phyloP scores from a whole-genome alignment of 1,140 invertebrate genomes.

The Drosophila lini region DNA sequence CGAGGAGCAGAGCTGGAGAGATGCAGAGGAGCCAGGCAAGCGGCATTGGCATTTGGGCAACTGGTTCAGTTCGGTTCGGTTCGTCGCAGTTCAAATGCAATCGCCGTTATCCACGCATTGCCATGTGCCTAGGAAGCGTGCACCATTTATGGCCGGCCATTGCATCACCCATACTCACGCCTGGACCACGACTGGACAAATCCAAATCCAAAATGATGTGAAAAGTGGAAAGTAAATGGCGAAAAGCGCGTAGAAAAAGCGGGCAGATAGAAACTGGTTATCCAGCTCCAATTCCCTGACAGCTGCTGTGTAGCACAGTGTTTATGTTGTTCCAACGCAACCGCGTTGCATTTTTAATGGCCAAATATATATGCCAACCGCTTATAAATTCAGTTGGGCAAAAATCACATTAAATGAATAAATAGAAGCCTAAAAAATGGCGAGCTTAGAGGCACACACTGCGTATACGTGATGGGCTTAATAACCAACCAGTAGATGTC shows the following conservation, averaged over 20 bases:
- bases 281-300: conserved; percentile 6
- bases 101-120: conserved; percentile 36
- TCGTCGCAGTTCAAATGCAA: conserved; percentile 25
- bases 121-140: conserved; percentile 67
- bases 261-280: conserved; percentile 51
- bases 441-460: background rate
- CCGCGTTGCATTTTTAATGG: conserved; percentile 2
- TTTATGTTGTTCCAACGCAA: conserved; percentile 8
- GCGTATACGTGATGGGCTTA: background rate
- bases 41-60: conserved; percentile 81
- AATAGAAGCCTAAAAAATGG: background rate
- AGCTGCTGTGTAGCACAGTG: conserved; percentile 11
- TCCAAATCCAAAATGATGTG: conserved; percentile 20
- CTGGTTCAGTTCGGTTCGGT: conserved; percentile 54
- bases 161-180: conserved; percentile 56
- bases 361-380: conserved; percentile 10
- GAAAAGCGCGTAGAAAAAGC: conserved; percentile 39
- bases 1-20: background rate
- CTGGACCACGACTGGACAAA: background rate
- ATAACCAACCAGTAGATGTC: background rate
- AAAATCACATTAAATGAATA: background rate
- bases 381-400: background rate
- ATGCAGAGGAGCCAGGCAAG: conserved; percentile 30
- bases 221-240: conserved; percentile 31
- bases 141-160: conserved; percentile 70